Percentiles rank a stretch among this genome's conserved stretches.
Evolutionary conservation across 1,140 invertebrate species (phyloP).

Genomic region (Zophobas morio): DNA sequence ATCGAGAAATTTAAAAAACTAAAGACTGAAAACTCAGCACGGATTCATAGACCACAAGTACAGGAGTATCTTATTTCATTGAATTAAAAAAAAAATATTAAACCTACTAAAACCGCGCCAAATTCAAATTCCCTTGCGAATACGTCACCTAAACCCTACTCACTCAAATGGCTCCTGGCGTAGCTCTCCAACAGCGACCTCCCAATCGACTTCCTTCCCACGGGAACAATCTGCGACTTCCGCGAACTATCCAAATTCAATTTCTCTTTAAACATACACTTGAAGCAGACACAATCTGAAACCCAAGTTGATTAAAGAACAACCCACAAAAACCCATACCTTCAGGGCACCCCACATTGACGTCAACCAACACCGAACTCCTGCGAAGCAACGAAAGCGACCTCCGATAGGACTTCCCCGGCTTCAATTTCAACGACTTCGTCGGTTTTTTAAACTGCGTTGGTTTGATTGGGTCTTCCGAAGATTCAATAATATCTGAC

Average conservation of each 20-base stretch:
- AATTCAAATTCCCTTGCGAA: not conserved
- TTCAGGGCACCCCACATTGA: conserved; percentile 4
- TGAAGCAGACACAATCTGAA: conserved; percentile 2
- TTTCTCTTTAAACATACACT: conserved; percentile 26
- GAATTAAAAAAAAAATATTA: too few relatives aligned
- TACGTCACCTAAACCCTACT: not conserved
- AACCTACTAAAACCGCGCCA: not conserved
- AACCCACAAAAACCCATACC: not conserved
- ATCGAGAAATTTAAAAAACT: too few relatives aligned
- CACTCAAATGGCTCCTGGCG: conserved; percentile 6
- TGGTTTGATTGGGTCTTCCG: not conserved
- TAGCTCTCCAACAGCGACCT: conserved; percentile 14
- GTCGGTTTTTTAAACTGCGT: not conserved
- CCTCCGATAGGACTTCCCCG: conserved; percentile 52
- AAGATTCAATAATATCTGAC: conserved; percentile 43
- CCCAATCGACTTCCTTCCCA: not conserved
- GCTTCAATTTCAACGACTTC: conserved; percentile 41
- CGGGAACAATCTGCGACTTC: not conserved
- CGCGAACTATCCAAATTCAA: conserved; percentile 15
- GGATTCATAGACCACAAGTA: too few relatives aligned
- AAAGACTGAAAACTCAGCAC: too few relatives aligned
- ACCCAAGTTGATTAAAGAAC: not conserved
- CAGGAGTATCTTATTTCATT: too few relatives aligned
- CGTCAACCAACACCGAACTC: conserved; percentile 7
- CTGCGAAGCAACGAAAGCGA: conserved; percentile 48